phyloP scores from a whole-genome alignment of 2,113 vertebrate species.

The Burhinus oedicnemus region DNA sequence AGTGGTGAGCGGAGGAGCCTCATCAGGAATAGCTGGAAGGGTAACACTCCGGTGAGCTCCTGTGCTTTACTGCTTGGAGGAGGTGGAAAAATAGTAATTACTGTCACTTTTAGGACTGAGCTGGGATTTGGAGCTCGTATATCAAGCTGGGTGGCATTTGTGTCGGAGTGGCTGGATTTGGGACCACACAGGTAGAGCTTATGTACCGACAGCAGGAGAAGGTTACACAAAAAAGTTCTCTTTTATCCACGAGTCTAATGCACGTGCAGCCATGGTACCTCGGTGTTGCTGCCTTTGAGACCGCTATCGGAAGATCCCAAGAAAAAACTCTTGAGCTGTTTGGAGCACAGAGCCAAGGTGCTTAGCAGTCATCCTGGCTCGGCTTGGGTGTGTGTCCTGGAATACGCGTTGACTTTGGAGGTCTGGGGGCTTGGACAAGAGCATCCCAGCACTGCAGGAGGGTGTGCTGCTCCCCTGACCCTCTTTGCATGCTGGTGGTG shows the following conservation, averaged over 20 bases:
- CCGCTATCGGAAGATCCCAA: neutral
- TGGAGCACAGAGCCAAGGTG: neutral
- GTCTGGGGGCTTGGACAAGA: neutral
- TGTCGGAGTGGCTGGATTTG: neutral
- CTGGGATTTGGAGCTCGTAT: neutral
- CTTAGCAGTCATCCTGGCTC: neutral
- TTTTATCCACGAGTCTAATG: accelerated
- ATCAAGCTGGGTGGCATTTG: neutral
- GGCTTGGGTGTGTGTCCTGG: neutral
- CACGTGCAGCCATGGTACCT: accelerated
- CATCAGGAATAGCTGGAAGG: neutral
- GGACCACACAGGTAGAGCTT: neutral
- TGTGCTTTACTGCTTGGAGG: neutral
- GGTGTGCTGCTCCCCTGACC: neutral
- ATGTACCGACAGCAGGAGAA: accelerated
- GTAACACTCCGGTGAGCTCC: neutral
- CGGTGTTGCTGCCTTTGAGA: neutral
- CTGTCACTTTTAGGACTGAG: neutral
- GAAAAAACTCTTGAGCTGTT: neutral
- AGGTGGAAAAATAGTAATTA: neutral
- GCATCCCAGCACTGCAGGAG: neutral
- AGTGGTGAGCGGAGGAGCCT: neutral
- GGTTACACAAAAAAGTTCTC: neutral
- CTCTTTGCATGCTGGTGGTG: neutral
- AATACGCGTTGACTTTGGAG: accelerated